Percentiles rank a stretch among this genome's conserved stretches.
phyloP scores from a whole-genome alignment of 2,888 invertebrate genomes.

The Cetonia aurata region DNA sequence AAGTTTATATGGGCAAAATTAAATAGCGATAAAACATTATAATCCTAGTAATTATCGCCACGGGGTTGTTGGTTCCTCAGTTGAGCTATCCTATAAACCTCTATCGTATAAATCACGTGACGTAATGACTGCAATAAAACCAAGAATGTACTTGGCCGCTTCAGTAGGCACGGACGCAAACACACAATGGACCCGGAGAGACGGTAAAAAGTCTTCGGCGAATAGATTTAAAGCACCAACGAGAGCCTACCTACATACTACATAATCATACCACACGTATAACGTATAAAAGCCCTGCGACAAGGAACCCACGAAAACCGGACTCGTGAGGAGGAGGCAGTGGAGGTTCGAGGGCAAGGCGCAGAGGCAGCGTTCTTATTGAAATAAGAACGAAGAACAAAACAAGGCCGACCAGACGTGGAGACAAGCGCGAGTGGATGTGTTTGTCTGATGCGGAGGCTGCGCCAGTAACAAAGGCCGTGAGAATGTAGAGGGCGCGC shows the following conservation, averaged over 20 bases:
- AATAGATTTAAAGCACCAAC: conserved; percentile 20
- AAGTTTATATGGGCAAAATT: background rate
- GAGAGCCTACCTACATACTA: conserved; percentile 18
- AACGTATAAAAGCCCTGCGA: conserved; percentile 25
- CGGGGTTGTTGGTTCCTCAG: background rate
- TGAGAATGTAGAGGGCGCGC: conserved; percentile 47
- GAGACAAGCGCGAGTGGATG: conserved; percentile 41
- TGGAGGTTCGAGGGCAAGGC: conserved; percentile 7
- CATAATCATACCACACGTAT: background rate
- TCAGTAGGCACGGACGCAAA: conserved; percentile 1
- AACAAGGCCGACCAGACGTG: conserved; percentile 43
- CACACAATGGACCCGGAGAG: conserved; percentile 15
- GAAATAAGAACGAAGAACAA: conserved; percentile 45
- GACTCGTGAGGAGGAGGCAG: conserved; percentile 29
- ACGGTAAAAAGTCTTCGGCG: conserved; percentile 18
- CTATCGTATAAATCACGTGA: conserved; percentile 26
- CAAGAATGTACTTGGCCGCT: conserved; percentile 14
- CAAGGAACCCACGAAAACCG: conserved; percentile 42
- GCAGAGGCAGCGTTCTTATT: conserved; percentile 37
- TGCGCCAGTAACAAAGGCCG: conserved; percentile 46
- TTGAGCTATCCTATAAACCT: background rate
- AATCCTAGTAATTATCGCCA: conserved; percentile 10
- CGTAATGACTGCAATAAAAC: conserved; percentile 29
- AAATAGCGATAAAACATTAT: background rate
- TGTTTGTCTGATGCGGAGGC: conserved; percentile 46